Conservation (phyloP, 2,888 invertebrate genomes). For the Blera fallax region DNA sequence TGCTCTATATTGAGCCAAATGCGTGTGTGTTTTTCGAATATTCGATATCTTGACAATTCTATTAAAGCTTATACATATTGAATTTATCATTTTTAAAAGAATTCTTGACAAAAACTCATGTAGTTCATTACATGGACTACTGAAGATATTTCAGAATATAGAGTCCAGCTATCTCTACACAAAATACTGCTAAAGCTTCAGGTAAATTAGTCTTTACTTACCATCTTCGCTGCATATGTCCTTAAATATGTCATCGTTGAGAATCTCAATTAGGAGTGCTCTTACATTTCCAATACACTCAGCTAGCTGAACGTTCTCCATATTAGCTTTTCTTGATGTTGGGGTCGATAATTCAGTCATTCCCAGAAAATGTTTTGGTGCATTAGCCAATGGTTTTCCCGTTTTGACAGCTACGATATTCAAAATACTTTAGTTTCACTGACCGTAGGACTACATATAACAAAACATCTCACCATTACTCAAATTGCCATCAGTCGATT, state of each 20-base stretch:
- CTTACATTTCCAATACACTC: slow-evolving; percentile 94
- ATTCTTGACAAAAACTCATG: no score
- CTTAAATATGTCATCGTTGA: slow-evolving; percentile 87
- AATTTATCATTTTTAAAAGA: no score
- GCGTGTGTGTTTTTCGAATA: no score
- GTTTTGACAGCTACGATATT: slow-evolving; percentile 41
- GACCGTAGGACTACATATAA: neutral
- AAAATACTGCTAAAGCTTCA: no score
- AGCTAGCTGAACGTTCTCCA: slow-evolving; percentile 89
- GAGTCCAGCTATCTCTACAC: no score
- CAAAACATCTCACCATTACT: neutral
- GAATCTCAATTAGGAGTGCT: slow-evolving; percentile 90
- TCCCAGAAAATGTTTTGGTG: slow-evolving; percentile 73
- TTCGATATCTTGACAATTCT: no score
- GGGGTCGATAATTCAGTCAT: slow-evolving; percentile 70
- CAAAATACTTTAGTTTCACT: neutral
- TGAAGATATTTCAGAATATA: no score
- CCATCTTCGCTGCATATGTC: slow-evolving; percentile 80
- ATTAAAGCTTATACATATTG: no score
- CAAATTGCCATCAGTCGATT: slow-evolving; percentile 6
- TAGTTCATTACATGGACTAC: no score
- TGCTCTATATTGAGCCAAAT: no score
- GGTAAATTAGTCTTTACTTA: slow-evolving; percentile 68
- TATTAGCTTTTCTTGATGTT: slow-evolving; percentile 78
- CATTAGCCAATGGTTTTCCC: slow-evolving; percentile 58